Evolutionary conservation across 1,140 invertebrate species (phyloP).

Genomic region (Mizuhopecten yessoensis): DNA sequence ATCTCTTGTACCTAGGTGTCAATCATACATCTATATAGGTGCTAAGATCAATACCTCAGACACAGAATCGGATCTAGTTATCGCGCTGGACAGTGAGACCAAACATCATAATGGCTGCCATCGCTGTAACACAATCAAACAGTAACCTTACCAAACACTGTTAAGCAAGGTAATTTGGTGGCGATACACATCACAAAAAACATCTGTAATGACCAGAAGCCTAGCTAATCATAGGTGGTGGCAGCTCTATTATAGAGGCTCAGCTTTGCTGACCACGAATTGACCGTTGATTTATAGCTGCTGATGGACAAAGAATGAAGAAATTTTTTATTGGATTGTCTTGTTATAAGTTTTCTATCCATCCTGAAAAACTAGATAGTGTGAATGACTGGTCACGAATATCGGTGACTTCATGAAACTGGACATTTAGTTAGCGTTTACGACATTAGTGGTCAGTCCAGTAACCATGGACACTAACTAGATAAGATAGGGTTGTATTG

Average conservation of each 20-base stretch:
- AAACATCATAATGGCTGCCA: background rate
- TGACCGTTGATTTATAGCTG: background rate
- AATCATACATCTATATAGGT: background rate
- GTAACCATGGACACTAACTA: background rate
- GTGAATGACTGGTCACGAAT: background rate
- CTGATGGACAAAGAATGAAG: constrained; percentile 3
- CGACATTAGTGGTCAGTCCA: background rate
- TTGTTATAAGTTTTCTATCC: background rate
- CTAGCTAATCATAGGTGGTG: background rate
- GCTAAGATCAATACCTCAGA: background rate
- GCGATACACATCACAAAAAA: background rate
- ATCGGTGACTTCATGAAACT: background rate
- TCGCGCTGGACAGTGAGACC: background rate
- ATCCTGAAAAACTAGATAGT: background rate
- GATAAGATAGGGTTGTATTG: background rate
- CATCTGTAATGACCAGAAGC: background rate
- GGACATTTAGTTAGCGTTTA: background rate
- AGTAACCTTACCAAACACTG: background rate
- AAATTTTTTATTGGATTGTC: background rate
- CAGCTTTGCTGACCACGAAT: background rate
- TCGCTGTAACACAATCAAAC: background rate
- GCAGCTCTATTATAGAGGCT: background rate
- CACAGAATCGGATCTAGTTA: background rate
- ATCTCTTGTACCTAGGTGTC: background rate
- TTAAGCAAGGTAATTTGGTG: background rate